Evolutionary conservation across 1,140 invertebrate genomes (phyloP).

Genomic region (Microplitis mediator): DNA sequence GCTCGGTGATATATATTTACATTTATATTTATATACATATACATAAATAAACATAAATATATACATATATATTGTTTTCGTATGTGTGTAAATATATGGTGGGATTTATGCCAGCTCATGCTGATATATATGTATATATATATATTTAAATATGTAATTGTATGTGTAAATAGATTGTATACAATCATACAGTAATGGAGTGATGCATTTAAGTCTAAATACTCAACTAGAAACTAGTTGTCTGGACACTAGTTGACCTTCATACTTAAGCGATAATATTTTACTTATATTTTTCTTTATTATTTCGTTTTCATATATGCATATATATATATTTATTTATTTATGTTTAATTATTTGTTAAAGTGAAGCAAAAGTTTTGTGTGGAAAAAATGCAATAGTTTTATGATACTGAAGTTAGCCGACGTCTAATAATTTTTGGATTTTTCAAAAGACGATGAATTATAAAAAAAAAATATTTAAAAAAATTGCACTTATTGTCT

Average conservation of each 20-base stretch:
- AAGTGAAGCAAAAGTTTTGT: too few relatives aligned
- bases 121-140: background rate
- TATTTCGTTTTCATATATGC: background rate
- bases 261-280: slow-evolving; percentile 2
- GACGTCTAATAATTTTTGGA: too few relatives aligned
- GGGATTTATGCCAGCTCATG: slow-evolving; percentile 35
- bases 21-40: slow-evolving; percentile 26
- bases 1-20: background rate
- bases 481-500: too few relatives aligned
- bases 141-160: background rate
- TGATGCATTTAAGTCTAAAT: too few relatives aligned
- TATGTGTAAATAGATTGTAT: too few relatives aligned
- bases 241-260: slow-evolving; percentile 30
- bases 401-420: too few relatives aligned
- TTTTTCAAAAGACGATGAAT: too few relatives aligned
- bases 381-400: too few relatives aligned
- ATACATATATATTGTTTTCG: background rate
- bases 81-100: background rate
- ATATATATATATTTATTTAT: background rate
- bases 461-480: too few relatives aligned
- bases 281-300: background rate
- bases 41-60: too few relatives aligned
- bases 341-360: too few relatives aligned
- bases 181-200: background rate
- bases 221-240: background rate